A percentile compares a stretch with the other conserved stretches of the same genome.
Conservation (phyloP, 2,888 invertebrate species). For the Melieria omissa region DNA sequence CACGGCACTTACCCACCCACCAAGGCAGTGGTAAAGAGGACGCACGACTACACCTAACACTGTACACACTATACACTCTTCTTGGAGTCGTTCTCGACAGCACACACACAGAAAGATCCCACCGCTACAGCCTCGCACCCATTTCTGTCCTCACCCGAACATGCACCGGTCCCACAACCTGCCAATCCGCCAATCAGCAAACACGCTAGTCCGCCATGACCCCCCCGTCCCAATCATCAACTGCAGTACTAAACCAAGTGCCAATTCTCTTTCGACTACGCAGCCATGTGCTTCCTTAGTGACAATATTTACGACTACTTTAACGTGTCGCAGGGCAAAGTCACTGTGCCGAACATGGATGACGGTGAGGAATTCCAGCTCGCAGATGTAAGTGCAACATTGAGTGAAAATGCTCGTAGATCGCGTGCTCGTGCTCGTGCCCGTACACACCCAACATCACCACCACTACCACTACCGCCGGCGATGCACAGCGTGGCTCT, state of each 20-base stretch:
- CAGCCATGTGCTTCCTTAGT: slow-evolving; percentile 84
- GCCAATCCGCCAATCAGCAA: neutral
- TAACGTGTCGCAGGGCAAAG: slow-evolving; percentile 97
- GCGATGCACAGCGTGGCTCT: no score
- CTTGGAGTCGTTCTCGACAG: no score
- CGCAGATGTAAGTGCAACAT: slow-evolving; percentile 85
- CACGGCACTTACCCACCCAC: no score
- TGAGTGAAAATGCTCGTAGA: neutral
- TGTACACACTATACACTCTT: neutral
- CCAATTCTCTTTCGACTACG: slow-evolving; percentile 60
- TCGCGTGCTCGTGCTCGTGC: no score
- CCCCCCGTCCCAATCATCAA: neutral
- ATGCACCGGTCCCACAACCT: neutral
- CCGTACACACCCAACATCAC: no score
- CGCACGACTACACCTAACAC: neutral
- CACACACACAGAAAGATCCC: no score
- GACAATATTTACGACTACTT: slow-evolving; percentile 93
- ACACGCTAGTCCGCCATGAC: neutral
- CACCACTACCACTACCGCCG: no score
- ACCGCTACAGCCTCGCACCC: no score
- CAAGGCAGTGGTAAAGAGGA: no score
- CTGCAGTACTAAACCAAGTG: neutral
- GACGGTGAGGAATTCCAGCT: slow-evolving; percentile 91
- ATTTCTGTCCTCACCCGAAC: no score
- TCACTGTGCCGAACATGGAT: slow-evolving; percentile 93